Evolutionary conservation across 2,113 vertebrate genomes (phyloP).

Genomic region (Caracal caracal): DNA sequence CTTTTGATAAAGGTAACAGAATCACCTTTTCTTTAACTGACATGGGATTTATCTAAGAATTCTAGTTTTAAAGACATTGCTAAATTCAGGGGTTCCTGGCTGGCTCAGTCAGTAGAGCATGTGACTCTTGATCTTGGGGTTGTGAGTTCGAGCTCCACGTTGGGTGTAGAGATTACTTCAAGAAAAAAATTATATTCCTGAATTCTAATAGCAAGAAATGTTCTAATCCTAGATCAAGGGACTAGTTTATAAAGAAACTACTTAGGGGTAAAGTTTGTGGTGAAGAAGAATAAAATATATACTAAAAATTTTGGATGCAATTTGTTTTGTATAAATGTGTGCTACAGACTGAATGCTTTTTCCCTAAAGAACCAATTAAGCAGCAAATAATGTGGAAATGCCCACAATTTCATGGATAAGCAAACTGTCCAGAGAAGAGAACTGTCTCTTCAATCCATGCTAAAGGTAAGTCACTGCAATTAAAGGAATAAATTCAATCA

Average conservation of each 20-base stretch:
- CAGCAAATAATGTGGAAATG: background rate
- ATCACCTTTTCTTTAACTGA: background rate
- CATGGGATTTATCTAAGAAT: conserved; percentile 23
- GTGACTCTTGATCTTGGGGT: background rate
- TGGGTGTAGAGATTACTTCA: background rate
- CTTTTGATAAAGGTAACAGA: conserved; percentile 6
- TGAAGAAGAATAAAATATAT: background rate
- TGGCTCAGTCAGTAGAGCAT: background rate
- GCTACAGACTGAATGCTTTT: background rate
- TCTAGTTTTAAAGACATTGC: background rate
- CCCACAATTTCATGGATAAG: conserved; percentile 10
- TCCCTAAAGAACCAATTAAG: conserved; percentile 40
- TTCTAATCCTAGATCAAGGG: conserved; percentile 11
- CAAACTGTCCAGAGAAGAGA: conserved; percentile 26
- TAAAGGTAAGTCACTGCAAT: conserved; percentile 47
- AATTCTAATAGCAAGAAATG: conserved; percentile 49
- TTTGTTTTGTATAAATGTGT: conserved; percentile 47
- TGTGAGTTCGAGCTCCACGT: background rate
- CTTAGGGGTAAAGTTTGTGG: background rate
- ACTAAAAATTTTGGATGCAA: background rate
- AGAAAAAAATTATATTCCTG: background rate
- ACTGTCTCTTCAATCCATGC: background rate
- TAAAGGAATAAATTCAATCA: conserved; percentile 48
- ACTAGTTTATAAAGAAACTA: conserved; percentile 14
- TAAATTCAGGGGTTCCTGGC: background rate